Percentiles rank a stretch among this genome's conserved stretches.
phyloP scores from a whole-genome alignment of 2,113 vertebrate species.

The Crotalus tigris region DNA sequence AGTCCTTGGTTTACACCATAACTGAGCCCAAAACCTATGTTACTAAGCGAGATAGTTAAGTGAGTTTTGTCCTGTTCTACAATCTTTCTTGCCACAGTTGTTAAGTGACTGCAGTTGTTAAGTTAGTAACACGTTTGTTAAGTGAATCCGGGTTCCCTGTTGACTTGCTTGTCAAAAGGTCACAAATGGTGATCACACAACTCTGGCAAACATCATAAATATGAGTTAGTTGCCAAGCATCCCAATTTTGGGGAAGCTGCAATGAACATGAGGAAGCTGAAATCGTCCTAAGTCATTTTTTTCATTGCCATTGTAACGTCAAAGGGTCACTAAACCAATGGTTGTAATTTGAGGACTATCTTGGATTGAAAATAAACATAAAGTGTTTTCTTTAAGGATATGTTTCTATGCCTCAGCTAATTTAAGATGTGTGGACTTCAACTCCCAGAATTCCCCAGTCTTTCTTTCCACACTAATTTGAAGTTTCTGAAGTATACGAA shows the following conservation, averaged over 20 bases:
- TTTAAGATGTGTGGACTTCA: neutral
- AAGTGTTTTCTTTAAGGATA: neutral
- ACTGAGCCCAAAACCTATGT: neutral
- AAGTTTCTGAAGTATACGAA: neutral
- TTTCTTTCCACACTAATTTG: neutral
- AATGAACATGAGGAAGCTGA: neutral
- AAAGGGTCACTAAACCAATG: neutral
- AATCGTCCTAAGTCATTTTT: neutral
- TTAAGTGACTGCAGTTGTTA: no score
- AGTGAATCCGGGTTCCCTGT: neutral
- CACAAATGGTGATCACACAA: neutral
- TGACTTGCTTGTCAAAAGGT: neutral
- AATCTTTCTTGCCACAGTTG: neutral
- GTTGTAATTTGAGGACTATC: neutral
- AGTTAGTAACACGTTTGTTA: neutral
- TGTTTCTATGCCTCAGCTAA: neutral
- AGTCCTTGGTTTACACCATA: neutral
- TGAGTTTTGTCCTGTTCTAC: neutral
- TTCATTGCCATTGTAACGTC: neutral
- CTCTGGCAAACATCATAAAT: no score
- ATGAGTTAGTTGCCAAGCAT: no score
- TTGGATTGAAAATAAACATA: neutral
- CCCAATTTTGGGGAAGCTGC: neutral
- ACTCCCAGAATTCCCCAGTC: neutral
- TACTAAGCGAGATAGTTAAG: neutral